These are phyloP conservation scores for Babylonia areolata DNA, from an alignment of 1,140 invertebrate species.

Conservation along the genomic window DNA sequence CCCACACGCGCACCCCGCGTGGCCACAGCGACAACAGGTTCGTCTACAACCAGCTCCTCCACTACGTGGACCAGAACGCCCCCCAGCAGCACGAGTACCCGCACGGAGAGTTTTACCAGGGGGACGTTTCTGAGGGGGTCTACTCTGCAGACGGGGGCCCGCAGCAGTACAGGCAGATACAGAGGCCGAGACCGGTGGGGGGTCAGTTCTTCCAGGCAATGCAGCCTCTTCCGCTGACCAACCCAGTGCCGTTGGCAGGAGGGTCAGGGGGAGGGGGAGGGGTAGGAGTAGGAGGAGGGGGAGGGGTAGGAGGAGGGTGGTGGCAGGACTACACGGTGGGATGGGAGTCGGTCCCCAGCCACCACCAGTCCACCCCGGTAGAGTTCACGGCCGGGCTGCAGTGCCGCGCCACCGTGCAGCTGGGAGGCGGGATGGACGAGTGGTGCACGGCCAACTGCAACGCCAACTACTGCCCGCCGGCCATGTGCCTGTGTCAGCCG, in stretches of 20 bases:
- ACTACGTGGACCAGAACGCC: background rate
- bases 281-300: background rate
- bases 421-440: slow-evolving; percentile 53
- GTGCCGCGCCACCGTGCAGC: slow-evolving; percentile 40
- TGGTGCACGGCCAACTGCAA: slow-evolving; percentile 61
- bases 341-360: background rate
- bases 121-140: background rate
- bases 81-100: background rate
- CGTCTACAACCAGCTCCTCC: background rate
- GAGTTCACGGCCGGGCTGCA: slow-evolving; percentile 23
- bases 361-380: background rate
- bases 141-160: background rate
- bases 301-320: background rate
- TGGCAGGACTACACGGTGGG: slow-evolving; percentile 14
- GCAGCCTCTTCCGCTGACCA: background rate
- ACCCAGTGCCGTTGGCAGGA: background rate
- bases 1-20: too few relatives aligned
- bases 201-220: background rate
- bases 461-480: slow-evolving; percentile 51
- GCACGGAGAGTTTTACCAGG: background rate
- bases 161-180: too few relatives aligned
- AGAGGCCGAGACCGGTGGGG: background rate
- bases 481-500: slow-evolving; percentile 48
- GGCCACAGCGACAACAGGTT: background rate
- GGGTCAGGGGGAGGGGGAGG: too few relatives aligned